phyloP scores from a whole-genome alignment of 35 echinoderm and acorn worm genomes.

The Stichopus chloronotus region DNA sequence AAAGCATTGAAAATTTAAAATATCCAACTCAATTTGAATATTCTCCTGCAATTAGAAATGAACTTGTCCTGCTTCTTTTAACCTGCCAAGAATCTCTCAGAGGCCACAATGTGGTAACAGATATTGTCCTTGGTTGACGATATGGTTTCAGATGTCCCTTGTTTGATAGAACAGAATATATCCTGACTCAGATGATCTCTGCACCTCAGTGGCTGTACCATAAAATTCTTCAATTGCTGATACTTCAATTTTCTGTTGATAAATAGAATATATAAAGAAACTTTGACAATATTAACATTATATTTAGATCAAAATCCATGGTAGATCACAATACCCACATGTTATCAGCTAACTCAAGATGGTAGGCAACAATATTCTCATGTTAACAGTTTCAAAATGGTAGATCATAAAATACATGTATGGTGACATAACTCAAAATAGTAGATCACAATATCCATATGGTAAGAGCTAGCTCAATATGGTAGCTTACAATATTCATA shows the following conservation, averaged over 20 bases:
- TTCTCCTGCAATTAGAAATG: neutral
- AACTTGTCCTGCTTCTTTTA: too few relatives aligned
- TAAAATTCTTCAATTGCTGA: slow-evolving; percentile 98
- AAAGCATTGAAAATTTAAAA: neutral
- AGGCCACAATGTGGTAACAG: too few relatives aligned
- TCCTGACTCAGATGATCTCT: slow-evolving; percentile 98
- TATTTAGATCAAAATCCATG: neutral
- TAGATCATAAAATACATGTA: too few relatives aligned
- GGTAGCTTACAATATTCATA: too few relatives aligned
- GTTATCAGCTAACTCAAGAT: too few relatives aligned
- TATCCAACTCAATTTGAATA: neutral
- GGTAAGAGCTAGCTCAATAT: too few relatives aligned
- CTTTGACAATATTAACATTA: neutral
- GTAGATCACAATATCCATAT: too few relatives aligned
- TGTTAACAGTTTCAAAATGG: too few relatives aligned
- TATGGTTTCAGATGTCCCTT: slow-evolving; percentile 61
- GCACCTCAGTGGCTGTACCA: slow-evolving; percentile 93
- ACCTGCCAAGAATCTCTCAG: too few relatives aligned
- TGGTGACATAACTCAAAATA: too few relatives aligned
- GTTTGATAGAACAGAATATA: slow-evolving; percentile 98
- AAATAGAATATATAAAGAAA: slow-evolving; percentile 1
- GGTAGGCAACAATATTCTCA: too few relatives aligned
- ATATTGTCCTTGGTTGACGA: neutral
- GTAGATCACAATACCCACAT: too few relatives aligned
- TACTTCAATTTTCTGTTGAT: slow-evolving; percentile 95